Conservation (phyloP, 2,888 invertebrate species). For the Ormyrus pomaceus region DNA sequence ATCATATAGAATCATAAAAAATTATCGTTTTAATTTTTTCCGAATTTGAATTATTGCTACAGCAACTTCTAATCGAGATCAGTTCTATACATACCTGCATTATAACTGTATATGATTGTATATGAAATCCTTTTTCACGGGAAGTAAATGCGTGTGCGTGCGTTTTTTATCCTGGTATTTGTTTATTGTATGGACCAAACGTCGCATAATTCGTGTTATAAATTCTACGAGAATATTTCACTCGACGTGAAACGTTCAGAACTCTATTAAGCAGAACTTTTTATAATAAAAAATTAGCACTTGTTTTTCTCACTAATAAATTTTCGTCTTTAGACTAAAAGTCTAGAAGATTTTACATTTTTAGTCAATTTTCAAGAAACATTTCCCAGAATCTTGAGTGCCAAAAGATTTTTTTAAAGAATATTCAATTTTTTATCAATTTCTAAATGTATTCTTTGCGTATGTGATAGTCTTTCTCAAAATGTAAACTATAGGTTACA, state of each 20-base stretch:
- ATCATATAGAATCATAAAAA: too few relatives aligned
- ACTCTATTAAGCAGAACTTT: conserved; percentile 42
- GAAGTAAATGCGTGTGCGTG: conserved; percentile 37
- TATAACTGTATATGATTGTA: not conserved
- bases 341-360: conserved; percentile 33
- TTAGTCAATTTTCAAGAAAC: conserved; percentile 16
- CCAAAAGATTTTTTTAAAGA: conserved; percentile 48
- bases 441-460: conserved; percentile 21
- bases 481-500: conserved; percentile 9
- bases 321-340: not conserved
- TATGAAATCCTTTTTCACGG: not conserved
- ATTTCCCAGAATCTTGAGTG: conserved; percentile 48
- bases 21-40: too few relatives aligned
- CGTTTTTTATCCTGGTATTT: conserved; percentile 51
- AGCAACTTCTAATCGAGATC: too few relatives aligned
- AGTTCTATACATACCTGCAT: too few relatives aligned
- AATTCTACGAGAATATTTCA: conserved; percentile 38
- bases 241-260: conserved; percentile 32
- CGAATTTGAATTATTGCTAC: too few relatives aligned
- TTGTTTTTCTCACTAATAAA: conserved; percentile 28
- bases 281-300: conserved; percentile 36
- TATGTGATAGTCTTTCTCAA: conserved; percentile 42
- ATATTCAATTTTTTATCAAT: conserved; percentile 34
- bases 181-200: conserved; percentile 52
- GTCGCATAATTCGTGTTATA: conserved; percentile 35